These are phyloP conservation scores for Diabrotica undecimpunctata DNA, from an alignment of 1,140 invertebrate species.

Conservation along the genomic window DNA sequence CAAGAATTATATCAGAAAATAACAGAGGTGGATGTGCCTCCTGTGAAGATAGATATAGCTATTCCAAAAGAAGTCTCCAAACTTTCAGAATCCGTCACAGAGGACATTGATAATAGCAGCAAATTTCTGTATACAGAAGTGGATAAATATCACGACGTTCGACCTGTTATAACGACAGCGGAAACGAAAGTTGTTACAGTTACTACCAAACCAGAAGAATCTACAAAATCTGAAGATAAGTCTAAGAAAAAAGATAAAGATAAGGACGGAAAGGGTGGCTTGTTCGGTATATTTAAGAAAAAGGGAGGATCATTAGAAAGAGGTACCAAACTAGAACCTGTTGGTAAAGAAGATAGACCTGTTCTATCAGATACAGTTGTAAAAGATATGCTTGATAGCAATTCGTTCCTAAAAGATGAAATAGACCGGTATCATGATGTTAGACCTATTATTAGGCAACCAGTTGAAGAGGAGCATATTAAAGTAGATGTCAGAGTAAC, in stretches of 20 bases:
- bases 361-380: neutral
- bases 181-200: neutral
- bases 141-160: constrained; percentile 30
- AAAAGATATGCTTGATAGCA: constrained; percentile 15
- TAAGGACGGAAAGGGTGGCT: neutral
- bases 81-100: neutral
- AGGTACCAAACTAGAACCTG: neutral
- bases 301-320: constrained; percentile 11
- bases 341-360: neutral
- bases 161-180: neutral
- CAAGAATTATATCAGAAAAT: neutral
- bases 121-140: constrained; percentile 29
- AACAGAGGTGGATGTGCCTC: neutral
- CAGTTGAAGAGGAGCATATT: neutral
- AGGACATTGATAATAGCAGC: neutral
- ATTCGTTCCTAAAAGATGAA: constrained; percentile 19
- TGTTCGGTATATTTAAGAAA: constrained; percentile 7
- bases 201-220: neutral
- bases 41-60: neutral
- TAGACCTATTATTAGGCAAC: constrained; percentile 1
- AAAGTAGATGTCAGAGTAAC: neutral
- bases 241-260: neutral
- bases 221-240: neutral
- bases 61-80: neutral
- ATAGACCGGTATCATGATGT: constrained; percentile 22